Percentiles rank a stretch among this genome's conserved stretches.
These are phyloP conservation scores for Rhorus exstirpatorius DNA, from an alignment of 2,888 invertebrate species.

Conservation along the genomic window DNA sequence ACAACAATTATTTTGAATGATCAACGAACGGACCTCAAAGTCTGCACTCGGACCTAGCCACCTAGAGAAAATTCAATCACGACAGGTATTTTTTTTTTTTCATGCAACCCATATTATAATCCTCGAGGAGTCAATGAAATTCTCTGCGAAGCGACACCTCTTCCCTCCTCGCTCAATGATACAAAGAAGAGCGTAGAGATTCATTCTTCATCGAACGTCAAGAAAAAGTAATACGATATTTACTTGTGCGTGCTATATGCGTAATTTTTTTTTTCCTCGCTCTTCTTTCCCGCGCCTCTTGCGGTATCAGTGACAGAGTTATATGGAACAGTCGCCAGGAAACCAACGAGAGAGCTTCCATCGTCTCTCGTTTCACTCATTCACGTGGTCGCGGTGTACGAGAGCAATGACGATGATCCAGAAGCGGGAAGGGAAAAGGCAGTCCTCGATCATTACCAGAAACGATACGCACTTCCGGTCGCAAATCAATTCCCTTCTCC, in stretches of 20 bases:
- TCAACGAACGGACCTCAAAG: too few relatives aligned
- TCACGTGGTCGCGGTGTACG: conserved; percentile 30
- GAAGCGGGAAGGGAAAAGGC: conserved; percentile 55
- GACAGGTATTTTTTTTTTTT: not conserved
- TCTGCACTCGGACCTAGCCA: too few relatives aligned
- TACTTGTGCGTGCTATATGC: not conserved
- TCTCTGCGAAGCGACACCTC: not conserved
- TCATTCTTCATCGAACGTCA: conserved; percentile 49
- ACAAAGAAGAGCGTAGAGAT: conserved; percentile 33
- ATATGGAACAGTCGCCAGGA: conserved; percentile 35
- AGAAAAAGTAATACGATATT: conserved; percentile 58
- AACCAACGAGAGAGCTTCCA: conserved; percentile 53
- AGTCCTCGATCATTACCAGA: conserved; percentile 82
- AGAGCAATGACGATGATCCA: conserved; percentile 77
- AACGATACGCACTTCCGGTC: conserved; percentile 84
- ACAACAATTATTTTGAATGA: too few relatives aligned
- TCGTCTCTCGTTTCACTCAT: conserved; percentile 64
- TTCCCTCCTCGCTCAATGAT: not conserved
- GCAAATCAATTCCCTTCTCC: conserved; percentile 83
- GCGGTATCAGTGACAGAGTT: conserved; percentile 47
- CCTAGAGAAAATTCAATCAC: too few relatives aligned
- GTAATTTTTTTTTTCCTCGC: conserved; percentile 51
- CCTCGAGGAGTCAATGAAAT: not conserved
- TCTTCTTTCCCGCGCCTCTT: conserved; percentile 38
- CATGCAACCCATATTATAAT: not conserved